Evolutionary conservation across 2,797 vertebrate genomes (phyloP).

Genomic region (Cirrhinus mrigala): DNA sequence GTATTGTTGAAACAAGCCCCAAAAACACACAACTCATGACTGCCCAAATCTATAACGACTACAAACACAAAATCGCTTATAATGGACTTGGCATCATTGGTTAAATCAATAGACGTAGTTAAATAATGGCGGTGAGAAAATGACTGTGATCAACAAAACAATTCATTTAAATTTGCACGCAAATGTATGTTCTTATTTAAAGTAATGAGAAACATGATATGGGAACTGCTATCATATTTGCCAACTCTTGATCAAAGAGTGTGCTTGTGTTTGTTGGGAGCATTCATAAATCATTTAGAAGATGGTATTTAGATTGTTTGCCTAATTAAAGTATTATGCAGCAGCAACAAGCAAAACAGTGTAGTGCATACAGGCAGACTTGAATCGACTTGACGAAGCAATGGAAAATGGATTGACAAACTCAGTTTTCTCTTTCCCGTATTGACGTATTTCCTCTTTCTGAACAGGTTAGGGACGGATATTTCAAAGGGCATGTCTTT

Average conservation of each 20-base stretch:
- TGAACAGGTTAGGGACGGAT: not conserved
- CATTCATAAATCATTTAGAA: slow-evolving; percentile 19
- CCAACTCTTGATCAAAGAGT: not conserved
- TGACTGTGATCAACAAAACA: not conserved
- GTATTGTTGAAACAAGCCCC: not conserved
- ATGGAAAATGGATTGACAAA: slow-evolving; percentile 9
- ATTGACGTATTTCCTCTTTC: not conserved
- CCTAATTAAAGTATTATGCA: slow-evolving; percentile 1
- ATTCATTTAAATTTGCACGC: not conserved
- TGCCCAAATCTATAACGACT: not conserved
- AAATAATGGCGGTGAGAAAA: not conserved
- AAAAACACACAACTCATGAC: not conserved
- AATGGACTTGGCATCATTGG: not conserved
- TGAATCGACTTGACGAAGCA: not conserved
- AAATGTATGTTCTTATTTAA: not conserved
- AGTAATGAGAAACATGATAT: not conserved
- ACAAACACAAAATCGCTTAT: not conserved
- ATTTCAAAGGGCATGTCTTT: not conserved
- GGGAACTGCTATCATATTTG: not conserved
- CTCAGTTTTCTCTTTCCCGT: not conserved
- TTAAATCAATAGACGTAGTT: not conserved
- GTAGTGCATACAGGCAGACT: not conserved
- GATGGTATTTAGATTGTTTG: not conserved
- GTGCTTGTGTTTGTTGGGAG: not conserved
- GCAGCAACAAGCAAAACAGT: not conserved